These are phyloP conservation scores for Cactoblastis cactorum DNA, from an alignment of 2,888 invertebrate genomes.

Conservation along the genomic window DNA sequence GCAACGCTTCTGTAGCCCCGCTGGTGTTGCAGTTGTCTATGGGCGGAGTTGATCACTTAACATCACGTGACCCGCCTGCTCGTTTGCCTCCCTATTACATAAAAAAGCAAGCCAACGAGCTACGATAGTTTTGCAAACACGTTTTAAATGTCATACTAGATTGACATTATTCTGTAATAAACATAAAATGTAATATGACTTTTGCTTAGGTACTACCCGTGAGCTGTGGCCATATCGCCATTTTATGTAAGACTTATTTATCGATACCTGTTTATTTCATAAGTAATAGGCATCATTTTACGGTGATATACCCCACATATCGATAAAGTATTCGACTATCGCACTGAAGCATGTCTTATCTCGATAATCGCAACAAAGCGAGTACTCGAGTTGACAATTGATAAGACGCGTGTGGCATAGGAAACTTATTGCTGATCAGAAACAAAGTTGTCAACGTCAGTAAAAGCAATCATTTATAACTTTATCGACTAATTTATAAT, in stretches of 20 bases:
- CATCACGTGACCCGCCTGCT: no score
- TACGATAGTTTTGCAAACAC: no score
- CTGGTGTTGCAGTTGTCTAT: no score
- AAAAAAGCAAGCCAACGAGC: no score
- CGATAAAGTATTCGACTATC: background rate
- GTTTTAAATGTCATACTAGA: background rate
- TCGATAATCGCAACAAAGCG: background rate
- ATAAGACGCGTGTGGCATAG: constrained; percentile 5
- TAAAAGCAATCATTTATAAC: background rate
- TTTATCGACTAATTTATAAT: background rate
- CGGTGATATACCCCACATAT: background rate
- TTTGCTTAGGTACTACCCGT: no score
- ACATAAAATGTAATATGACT: background rate
- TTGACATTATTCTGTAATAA: background rate
- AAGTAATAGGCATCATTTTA: background rate
- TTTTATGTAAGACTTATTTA: background rate
- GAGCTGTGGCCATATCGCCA: background rate
- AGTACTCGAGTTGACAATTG: background rate
- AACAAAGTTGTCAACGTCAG: constrained; percentile 3
- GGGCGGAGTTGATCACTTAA: no score
- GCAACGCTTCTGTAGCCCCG: no score
- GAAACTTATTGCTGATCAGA: constrained; percentile 5
- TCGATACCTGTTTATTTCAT: background rate
- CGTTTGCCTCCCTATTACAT: no score
- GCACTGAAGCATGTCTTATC: constrained; percentile 2